A percentile compares a stretch with the other conserved stretches of the same genome.
phyloP scores from a whole-genome alignment of 1,140 invertebrate genomes.

The Apis cerana region DNA sequence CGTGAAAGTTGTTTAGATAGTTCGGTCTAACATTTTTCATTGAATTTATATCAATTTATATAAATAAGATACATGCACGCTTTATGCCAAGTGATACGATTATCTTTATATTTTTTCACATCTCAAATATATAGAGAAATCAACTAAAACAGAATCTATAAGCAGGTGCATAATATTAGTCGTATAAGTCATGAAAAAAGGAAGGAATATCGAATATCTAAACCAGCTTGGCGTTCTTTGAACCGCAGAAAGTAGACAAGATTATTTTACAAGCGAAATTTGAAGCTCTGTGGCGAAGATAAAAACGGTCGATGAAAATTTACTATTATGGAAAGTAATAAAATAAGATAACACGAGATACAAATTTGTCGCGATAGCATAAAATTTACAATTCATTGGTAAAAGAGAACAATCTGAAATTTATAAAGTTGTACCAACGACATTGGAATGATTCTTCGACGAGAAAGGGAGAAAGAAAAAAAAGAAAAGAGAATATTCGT shows the following conservation, averaged over 20 bases:
- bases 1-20: constrained; percentile 22
- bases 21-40: background rate
- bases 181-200: background rate
- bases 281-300: background rate
- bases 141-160: no score
- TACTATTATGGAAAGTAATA: background rate
- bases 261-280: background rate
- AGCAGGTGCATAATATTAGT: background rate
- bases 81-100: background rate
- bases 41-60: background rate
- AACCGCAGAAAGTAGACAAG: constrained; percentile 10
- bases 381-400: background rate
- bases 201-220: background rate
- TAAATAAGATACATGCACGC: background rate
- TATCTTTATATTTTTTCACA: background rate
- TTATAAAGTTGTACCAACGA: background rate
- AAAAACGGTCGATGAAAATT: constrained; percentile 1
- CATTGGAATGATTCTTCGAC: background rate
- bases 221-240: background rate
- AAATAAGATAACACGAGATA: background rate
- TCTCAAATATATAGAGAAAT: background rate
- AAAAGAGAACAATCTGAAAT: background rate
- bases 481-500: background rate
- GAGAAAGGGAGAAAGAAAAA: background rate
- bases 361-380: background rate